Evolutionary conservation across 2,113 vertebrate species (phyloP), one percentile per base, ranked within the genome.

Genomic region (Prietella phreatophila): DNA sequence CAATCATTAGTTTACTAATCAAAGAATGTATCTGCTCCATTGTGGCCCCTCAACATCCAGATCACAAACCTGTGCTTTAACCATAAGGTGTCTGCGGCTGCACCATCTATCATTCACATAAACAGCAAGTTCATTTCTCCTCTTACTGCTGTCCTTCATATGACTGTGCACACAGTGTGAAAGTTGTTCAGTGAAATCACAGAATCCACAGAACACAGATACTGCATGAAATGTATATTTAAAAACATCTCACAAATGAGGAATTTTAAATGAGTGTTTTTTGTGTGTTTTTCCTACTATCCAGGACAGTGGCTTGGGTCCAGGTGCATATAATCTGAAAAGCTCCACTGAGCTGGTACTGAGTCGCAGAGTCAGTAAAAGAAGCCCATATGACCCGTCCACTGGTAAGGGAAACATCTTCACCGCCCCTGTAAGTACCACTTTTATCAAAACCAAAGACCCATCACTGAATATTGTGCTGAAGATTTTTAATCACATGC

Each of bases 231-330:
- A 47, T 14, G 1, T 50, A 14, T 5, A 39, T 47, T 39, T 42
- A 81, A 39, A 56, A 81, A 22, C 11, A 5, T 80, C 39, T 75
- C 19, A 75, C 36, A 75, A 75, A 11, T 33, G 30, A 17, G 9
- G n/a, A 11, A 76, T 76, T 13, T 5, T 47, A 47, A 47, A 47
- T 47, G 42, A 47, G 42, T 82, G 53, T 5, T 20, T 25, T 84
- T 42, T 84, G n/a, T 36, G 42, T 83, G 20, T 58, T 60, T 36
- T 82, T 58, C 19, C 30, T 60, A 58, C 60, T 60, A 58, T 82
- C 82, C 79, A 96, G 95, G 95, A 92, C 65, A 93, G 93, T 2
- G 92, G 93, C 9, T 92, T 94, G 85, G 93, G 93, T 17, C 96
- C 96, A 0, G 91, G 92, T 25, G 94, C 93, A 56, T 96, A 97